Evolutionary conservation across 1,140 invertebrate genomes (phyloP), one percentile per base, ranked within the genome.

Genomic region (Aleiodes sp.): DNA sequence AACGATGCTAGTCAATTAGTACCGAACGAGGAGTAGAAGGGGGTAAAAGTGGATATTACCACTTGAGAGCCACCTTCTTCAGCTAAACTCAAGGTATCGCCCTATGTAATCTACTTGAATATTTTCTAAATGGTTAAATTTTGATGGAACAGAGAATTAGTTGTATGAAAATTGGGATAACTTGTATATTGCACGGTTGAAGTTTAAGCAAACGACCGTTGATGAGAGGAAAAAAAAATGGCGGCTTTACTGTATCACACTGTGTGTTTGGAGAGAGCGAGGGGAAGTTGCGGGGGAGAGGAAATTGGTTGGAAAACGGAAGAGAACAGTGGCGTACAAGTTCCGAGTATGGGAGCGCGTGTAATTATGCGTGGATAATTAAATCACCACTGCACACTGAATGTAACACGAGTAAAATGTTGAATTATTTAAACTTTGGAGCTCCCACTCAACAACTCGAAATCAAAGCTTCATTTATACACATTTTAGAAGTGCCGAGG

Each of bases 1-100:
- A 82, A 85, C 79, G 82, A 85, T 84, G 81, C 84, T 85, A 85
- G 84, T 85, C 84, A 85, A 83, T 84, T 83, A 84, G 76, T 80
- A 80, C 71, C 74, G 76, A 41, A 46, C 19, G 21, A 21, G 10
- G 28, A 31, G 28, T 59, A 26, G 2, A 28, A 16, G n/a, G 16
- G n/a, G 24, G 12, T 7, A 59, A 26, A 39, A 9, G 24, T 39
- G 28, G n/a, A 19, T 24, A 12, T 31, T 39, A 68, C 7, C 46
- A 16, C 16, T 28, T 12, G 29, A 33, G 12, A 33, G 7, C 12
- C 2, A 33, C 1, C 14, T 21, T 28, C 46, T 26, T 31, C 21
- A 52, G 28, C 28, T 9, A 62, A 68, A 60, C 33, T 68, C 12
- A 46, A 62, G 26, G 39, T 62, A 62, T 62, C 66, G 41, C 57